Percentiles rank a stretch among this genome's conserved stretches.
These are phyloP conservation scores for Pomatorhinus ruficollis DNA, from an alignment of 2,113 vertebrate genomes.

Conservation along the genomic window DNA sequence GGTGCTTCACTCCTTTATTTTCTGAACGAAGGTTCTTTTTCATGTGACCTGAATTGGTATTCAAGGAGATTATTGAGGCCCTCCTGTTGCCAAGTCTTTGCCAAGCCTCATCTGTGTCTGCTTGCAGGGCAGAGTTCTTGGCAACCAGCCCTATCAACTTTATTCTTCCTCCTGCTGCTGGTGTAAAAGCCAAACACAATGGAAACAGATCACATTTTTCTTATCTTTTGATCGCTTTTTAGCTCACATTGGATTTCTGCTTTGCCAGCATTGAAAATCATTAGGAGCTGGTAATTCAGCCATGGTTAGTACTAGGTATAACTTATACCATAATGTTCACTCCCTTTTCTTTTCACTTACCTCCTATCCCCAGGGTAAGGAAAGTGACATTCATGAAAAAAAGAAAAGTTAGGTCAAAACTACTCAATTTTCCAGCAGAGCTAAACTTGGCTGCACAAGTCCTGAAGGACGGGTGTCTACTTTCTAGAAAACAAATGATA, in stretches of 20 bases:
- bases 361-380: neutral
- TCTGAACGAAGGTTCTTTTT: neutral
- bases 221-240: neutral
- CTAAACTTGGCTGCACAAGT: conserved; percentile 22
- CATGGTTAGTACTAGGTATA: neutral
- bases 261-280: neutral
- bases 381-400: neutral
- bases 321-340: neutral
- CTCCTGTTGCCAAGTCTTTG: neutral
- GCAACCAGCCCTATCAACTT: neutral
- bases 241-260: neutral
- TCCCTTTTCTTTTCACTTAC: neutral
- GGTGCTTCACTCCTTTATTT: neutral
- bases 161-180: neutral
- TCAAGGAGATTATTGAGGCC: neutral
- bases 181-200: neutral
- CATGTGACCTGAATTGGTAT: neutral
- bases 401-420: conserved; percentile 30
- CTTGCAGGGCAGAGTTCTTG: neutral
- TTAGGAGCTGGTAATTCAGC: neutral
- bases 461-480: conserved; percentile 43
- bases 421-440: conserved; percentile 40
- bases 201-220: neutral
- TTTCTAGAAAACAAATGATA: conserved; percentile 58
- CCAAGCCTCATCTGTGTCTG: neutral